These are phyloP conservation scores for Disparrhopalites patrizii DNA, from an alignment of 2,888 invertebrate species.

Conservation along the genomic window DNA sequence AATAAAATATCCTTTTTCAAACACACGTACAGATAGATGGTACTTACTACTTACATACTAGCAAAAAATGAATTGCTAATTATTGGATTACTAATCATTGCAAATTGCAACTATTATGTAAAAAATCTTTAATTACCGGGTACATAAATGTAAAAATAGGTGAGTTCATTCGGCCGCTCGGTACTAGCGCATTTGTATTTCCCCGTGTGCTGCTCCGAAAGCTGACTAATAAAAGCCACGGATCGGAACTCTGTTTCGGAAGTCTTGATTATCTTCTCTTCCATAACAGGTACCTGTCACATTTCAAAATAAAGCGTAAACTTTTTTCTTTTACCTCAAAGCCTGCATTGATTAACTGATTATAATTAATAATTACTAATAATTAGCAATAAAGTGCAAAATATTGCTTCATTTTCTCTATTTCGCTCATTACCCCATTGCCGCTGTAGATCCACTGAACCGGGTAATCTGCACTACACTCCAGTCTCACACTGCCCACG, in stretches of 20 bases:
- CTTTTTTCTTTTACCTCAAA: not conserved
- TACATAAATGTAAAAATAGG: conserved; percentile 42
- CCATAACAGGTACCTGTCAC: conserved; percentile 35
- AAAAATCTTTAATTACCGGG: conserved; percentile 35
- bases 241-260: conserved; percentile 32
- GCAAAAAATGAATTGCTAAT: not conserved
- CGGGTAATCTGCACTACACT: conserved; percentile 41
- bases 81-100: not conserved
- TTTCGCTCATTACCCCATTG: conserved; percentile 44
- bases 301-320: not conserved
- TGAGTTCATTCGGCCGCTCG: conserved; percentile 28
- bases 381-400: not conserved
- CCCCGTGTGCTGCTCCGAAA: conserved; percentile 45
- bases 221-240: conserved; percentile 33
- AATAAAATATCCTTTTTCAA: not conserved
- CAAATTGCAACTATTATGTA: not conserved
- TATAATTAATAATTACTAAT: conserved; percentile 11
- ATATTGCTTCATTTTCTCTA: not conserved
- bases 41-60: not conserved
- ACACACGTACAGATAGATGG: conserved; percentile 7
- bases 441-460: conserved; percentile 47
- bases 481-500: conserved; percentile 37
- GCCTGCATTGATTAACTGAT: no score
- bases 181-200: conserved; percentile 43
- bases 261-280: conserved; percentile 29